Evolutionary conservation across 37 sponge, comb jelly and placozoan species (phyloP), one percentile per base, ranked within the genome.

Genomic region (Agelas oroides): DNA sequence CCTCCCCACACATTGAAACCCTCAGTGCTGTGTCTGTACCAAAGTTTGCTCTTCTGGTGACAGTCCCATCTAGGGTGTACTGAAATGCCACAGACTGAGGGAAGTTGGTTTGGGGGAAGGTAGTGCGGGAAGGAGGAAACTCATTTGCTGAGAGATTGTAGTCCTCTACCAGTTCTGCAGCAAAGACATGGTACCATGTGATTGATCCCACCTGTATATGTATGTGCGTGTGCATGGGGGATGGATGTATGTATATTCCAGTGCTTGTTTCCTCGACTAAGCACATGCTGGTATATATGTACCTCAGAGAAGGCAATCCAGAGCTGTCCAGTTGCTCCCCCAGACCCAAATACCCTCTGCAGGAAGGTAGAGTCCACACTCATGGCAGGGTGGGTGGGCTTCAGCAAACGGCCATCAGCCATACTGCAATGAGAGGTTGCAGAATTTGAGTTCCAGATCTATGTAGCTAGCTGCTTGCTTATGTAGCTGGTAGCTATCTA

Each of bases 301-400:
- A 94, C 91, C 72, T 82, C 81, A 31, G 88, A 88, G 55, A 79
- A 88, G 16, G 88, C 75, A 33, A 84, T 87, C 72, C 69, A 71
- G 14, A 94, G 37, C 37, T 90, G 60, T 1, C 95, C 91, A 56
- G 84, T 68, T 31, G 88, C 86, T 59, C 91, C 95, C 1, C 85
- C 88, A 23, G 53, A 33, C 1, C 75, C 76, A 76, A 89, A 82
- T 36, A 90, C 94, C 66, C 87, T 57, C 23, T 93, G 73, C 5
- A 89, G 31, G 67, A 93, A 85, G 33, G 94, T 86, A 13, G 83
- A 77, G 67, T 93, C 90, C 13, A 93, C 33, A 23, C 82, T 82
- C 84, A 81, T 93, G 13, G 81, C 86, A 58, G 94, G 94, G 60
- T 71, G 76, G 23, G 86, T 88, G 21, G 94, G 87, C 63, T 93